Evolutionary conservation across 2,797 vertebrate genomes (phyloP).

Genomic region (Euphonia xanthogaster): DNA sequence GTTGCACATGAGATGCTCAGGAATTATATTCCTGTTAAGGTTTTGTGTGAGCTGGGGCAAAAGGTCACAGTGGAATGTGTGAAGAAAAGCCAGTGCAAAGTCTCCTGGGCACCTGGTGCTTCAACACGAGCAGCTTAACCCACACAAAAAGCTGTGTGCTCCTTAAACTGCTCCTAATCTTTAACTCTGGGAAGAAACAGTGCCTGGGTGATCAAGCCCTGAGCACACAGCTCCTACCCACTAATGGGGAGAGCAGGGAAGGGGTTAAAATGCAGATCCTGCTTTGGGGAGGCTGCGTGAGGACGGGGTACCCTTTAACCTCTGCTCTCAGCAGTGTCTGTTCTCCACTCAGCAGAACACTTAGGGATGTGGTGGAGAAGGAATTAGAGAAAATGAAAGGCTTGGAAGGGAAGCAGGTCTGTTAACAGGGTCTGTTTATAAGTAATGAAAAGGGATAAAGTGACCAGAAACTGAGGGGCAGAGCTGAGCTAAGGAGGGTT

Average conservation of each 20-base stretch:
- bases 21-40: background rate
- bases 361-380: background rate
- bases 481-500: background rate
- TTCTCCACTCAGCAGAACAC: background rate
- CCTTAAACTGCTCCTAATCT: background rate
- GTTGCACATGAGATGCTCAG: background rate
- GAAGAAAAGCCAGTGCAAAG: background rate
- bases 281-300: background rate
- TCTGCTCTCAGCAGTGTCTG: background rate
- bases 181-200: background rate
- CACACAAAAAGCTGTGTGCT: background rate
- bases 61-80: background rate
- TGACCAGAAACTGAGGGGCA: background rate
- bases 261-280: background rate
- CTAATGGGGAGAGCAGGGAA: background rate
- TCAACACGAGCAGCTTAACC: background rate
- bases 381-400: background rate
- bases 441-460: background rate
- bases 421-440: background rate
- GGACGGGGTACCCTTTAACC: background rate
- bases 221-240: background rate
- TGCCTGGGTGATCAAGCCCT: background rate
- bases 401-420: background rate
- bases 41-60: slow-evolving; percentile 14
- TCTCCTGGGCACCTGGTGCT: background rate